Conservation (phyloP, 2,888 invertebrate genomes). For the Enchytraeus crypticus region DNA sequence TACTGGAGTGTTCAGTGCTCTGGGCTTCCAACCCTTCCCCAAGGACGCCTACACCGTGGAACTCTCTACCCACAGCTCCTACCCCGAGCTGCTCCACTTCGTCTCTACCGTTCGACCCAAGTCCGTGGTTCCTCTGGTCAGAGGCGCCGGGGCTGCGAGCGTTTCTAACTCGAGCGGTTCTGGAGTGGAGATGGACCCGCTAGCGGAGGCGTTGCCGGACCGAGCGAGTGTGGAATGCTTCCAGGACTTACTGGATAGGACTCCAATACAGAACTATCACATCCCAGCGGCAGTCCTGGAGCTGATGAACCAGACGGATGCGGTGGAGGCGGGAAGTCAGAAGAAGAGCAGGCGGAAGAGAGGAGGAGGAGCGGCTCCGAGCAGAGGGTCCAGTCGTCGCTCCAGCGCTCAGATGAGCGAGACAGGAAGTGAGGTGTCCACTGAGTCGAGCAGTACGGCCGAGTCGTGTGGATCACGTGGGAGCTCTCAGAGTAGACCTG, state of each 20-base stretch:
- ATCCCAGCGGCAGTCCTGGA: conserved; percentile 7
- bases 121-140: conserved; percentile 44
- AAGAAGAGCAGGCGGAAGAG: no score
- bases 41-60: conserved; percentile 42
- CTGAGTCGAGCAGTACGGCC: no score
- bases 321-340: no score
- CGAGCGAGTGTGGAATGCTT: conserved; percentile 9
- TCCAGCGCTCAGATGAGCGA: no score
- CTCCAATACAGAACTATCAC: conserved; percentile 11
- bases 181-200: no score
- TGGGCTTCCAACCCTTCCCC: conserved; percentile 30
- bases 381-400: no score
- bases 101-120: conserved; percentile 41
- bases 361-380: no score
- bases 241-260: conserved; percentile 6
- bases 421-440: no score
- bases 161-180: no score
- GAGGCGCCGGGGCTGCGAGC: no score
- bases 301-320: conserved; percentile 4
- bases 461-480: no score
- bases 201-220: conserved; percentile 1
- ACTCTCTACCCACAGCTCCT: conserved; percentile 50
- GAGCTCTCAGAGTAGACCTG: no score
- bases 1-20: conserved; percentile 37
- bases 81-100: conserved; percentile 45